Percentiles rank a stretch among this genome's conserved stretches.
Evolutionary conservation across 1,140 invertebrate species (phyloP).

Genomic region (Saccostrea cuccullata): DNA sequence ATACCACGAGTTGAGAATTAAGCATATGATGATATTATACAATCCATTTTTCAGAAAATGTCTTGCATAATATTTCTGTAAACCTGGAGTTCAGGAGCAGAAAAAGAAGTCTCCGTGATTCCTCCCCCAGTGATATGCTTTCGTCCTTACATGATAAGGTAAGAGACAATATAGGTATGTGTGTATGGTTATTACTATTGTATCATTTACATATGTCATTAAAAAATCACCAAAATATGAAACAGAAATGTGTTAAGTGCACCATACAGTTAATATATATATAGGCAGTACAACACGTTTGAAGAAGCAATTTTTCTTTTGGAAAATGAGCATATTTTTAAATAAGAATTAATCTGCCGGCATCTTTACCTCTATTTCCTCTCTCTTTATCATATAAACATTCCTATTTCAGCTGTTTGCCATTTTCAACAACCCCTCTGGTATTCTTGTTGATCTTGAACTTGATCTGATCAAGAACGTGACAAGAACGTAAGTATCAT

Average conservation of each 20-base stretch:
- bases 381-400: no score
- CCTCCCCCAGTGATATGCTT: background rate
- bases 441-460: background rate
- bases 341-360: no score
- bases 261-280: no score
- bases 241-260: no score
- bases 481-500: background rate
- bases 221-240: no score
- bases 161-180: background rate
- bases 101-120: background rate
- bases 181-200: no score
- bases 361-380: no score
- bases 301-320: no score
- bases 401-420: background rate
- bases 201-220: no score
- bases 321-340: no score
- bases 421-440: background rate
- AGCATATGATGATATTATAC: background rate
- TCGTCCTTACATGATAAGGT: slow-evolving; percentile 3
- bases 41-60: background rate
- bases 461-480: no score
- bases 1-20: background rate
- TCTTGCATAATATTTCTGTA: background rate
- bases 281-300: no score
- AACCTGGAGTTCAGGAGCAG: background rate